Percentiles rank a stretch among this genome's conserved stretches.
phyloP scores from a whole-genome alignment of 2,888 invertebrate species.

The Eupithecia abbreviata region DNA sequence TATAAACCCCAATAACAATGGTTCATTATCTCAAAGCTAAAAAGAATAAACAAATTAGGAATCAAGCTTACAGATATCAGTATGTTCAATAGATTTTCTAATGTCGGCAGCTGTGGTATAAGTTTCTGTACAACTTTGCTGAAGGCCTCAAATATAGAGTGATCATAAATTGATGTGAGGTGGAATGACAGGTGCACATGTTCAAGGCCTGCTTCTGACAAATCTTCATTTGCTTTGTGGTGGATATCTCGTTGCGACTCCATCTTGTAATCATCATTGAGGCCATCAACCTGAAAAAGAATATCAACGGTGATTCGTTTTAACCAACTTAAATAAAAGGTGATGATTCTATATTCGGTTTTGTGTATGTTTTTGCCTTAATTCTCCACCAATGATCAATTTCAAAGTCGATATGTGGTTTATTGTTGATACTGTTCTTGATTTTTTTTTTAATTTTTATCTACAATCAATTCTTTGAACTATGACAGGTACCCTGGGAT shows the following conservation, averaged over 20 bases:
- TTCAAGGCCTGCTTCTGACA: constrained; percentile 93
- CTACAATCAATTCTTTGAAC: too few relatives aligned
- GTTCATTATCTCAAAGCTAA: background rate
- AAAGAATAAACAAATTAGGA: background rate
- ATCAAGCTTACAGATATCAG: constrained; percentile 93
- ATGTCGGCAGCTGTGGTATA: constrained; percentile 97
- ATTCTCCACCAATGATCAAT: too few relatives aligned
- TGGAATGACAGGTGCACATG: constrained; percentile 97
- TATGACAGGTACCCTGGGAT: too few relatives aligned
- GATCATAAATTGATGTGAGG: constrained; percentile 99
- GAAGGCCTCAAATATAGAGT: constrained; percentile 99
- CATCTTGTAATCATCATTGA: constrained; percentile 99
- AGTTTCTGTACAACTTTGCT: constrained; percentile 99
- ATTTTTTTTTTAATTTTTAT: too few relatives aligned
- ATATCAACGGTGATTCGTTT: background rate
- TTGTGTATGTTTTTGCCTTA: too few relatives aligned
- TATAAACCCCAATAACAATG: background rate
- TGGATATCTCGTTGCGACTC: constrained; percentile 99
- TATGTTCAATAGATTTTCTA: constrained; percentile 98
- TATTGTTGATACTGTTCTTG: too few relatives aligned
- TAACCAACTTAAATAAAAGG: too few relatives aligned
- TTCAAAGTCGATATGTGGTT: too few relatives aligned
- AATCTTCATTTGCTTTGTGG: constrained; percentile 97
- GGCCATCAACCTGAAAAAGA: constrained; percentile 91
- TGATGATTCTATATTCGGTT: too few relatives aligned